Conservation (phyloP, 2,113 vertebrate species). For the Sorex fumeus region DNA sequence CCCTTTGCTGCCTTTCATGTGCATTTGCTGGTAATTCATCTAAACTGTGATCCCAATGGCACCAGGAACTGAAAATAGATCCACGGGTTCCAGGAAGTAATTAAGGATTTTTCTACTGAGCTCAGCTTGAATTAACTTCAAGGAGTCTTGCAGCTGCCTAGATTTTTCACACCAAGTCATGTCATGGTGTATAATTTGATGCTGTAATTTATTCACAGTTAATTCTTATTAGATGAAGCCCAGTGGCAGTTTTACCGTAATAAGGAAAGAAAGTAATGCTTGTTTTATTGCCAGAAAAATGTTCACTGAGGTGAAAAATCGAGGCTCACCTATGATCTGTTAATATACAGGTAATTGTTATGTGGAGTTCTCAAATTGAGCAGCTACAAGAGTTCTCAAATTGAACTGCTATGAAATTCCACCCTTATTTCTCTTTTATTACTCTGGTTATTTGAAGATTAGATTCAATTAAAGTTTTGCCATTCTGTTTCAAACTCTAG, state of each 20-base stretch:
- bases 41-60: conserved; percentile 71
- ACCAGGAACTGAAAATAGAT: conserved; percentile 76
- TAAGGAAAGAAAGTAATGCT: conserved; percentile 77
- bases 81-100: conserved; percentile 75
- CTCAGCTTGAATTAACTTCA: conserved; percentile 83
- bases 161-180: conserved; percentile 77
- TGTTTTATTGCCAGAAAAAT: conserved; percentile 79
- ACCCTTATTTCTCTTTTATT: conserved; percentile 74
- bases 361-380: conserved; percentile 71
- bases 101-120: conserved; percentile 80
- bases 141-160: conserved; percentile 64
- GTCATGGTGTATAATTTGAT: conserved; percentile 75
- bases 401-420: conserved; percentile 66
- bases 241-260: conserved; percentile 70
- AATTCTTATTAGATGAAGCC: conserved; percentile 83
- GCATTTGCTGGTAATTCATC: conserved; percentile 70
- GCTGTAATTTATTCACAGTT: conserved; percentile 78
- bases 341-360: conserved; percentile 82
- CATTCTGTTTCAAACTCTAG: conserved; percentile 58
- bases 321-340: conserved; percentile 68
- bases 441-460: conserved; percentile 68
- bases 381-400: conserved; percentile 70
- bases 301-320: conserved; percentile 78
- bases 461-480: conserved; percentile 73
- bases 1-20: conserved; percentile 52